Conservation (phyloP, 2,888 invertebrate species). For the Cordylochernes scorpioides region DNA sequence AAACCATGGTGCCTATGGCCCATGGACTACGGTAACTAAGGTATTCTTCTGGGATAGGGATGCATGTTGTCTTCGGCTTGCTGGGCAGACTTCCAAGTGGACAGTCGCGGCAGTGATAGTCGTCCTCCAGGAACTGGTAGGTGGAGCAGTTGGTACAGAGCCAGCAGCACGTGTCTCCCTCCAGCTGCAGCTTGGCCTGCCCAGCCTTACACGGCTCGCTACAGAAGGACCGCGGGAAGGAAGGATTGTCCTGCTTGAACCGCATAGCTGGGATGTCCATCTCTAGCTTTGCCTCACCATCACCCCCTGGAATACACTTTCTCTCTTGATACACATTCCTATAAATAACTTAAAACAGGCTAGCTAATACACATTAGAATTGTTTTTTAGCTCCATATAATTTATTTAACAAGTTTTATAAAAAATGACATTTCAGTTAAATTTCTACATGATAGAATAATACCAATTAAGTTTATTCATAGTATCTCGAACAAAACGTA, state of each 20-base stretch:
- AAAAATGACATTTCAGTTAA: too few species aligned
- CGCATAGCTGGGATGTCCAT: slow-evolving; percentile 20
- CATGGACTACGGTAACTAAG: slow-evolving; percentile 26
- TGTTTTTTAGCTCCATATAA: too few species aligned
- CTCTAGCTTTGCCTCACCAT: slow-evolving; percentile 19
- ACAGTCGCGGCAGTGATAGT: slow-evolving; percentile 27
- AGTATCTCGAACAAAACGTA: too few species aligned
- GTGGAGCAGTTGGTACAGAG: slow-evolving; percentile 26
- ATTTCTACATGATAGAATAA: too few species aligned
- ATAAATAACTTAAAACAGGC: too few species aligned
- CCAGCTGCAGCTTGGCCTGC: slow-evolving; percentile 17
- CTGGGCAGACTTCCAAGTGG: slow-evolving; percentile 19
- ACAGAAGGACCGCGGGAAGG: slow-evolving; percentile 25
- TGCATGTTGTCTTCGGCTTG: slow-evolving; percentile 21
- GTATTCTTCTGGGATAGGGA: slow-evolving; percentile 24
- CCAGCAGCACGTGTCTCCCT: slow-evolving; percentile 29
- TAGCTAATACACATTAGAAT: too few species aligned
- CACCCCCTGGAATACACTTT: too few species aligned
- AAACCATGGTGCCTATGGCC: slow-evolving; percentile 21
- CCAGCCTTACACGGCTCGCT: slow-evolving; percentile 22
- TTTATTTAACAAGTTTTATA: too few species aligned
- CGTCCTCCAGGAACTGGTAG: slow-evolving; percentile 24
- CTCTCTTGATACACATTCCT: too few species aligned
- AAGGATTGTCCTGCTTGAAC: slow-evolving; percentile 18
- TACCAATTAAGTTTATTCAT: too few species aligned